These are phyloP conservation scores for Scaptomyza parva DNA, from an alignment of 2,888 invertebrate genomes.

Conservation along the genomic window DNA sequence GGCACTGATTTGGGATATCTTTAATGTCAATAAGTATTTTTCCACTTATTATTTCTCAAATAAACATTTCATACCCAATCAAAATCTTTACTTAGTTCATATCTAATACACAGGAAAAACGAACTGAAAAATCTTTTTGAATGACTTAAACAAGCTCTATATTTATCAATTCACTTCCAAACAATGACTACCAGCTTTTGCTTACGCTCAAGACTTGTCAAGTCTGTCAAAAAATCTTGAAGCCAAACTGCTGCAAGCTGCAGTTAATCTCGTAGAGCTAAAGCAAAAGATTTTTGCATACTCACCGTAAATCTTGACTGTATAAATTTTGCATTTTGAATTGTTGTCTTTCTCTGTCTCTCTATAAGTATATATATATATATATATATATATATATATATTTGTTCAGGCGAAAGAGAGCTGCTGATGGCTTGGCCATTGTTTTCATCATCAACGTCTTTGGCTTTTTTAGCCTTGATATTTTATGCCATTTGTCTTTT, in stretches of 20 bases:
- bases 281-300: constrained; percentile 4
- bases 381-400: background rate
- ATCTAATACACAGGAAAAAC: no score
- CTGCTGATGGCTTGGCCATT: constrained; percentile 11
- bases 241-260: constrained; percentile 5
- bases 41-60: no score
- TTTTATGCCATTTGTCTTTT: constrained; percentile 39
- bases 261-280: constrained; percentile 9
- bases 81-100: no score
- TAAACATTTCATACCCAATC: no score
- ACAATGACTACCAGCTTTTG: background rate
- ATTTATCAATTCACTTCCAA: background rate
- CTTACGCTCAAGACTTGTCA: background rate
- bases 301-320: constrained; percentile 17
- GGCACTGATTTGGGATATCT: no score
- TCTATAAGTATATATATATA: background rate
- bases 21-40: no score
- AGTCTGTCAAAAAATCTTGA: background rate
- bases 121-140: no score
- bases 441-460: constrained; percentile 18
- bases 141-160: no score
- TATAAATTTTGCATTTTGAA: constrained; percentile 8
- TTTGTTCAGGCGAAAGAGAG: background rate
- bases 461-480: constrained; percentile 32
- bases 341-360: background rate